Conservation (phyloP, 1,140 invertebrate genomes). For the Calephelis virginiensis region DNA sequence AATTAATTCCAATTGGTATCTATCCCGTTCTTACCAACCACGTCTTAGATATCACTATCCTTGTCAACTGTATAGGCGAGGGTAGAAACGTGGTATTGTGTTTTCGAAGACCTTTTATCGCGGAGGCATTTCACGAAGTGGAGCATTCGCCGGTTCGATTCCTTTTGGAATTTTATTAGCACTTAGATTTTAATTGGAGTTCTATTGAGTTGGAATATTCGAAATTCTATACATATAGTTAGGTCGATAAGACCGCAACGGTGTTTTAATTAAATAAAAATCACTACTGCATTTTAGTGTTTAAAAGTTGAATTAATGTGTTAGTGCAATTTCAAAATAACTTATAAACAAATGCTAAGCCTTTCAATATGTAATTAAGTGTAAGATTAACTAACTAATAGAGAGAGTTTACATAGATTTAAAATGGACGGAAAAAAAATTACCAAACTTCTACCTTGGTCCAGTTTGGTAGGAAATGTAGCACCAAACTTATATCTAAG, state of each 20-base stretch:
- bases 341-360: too few species aligned
- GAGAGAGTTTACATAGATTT: too few species aligned
- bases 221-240: constrained; percentile 35
- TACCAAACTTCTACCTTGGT: too few species aligned
- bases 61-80: constrained; percentile 51
- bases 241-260: constrained; percentile 15
- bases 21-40: constrained; percentile 56
- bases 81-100: constrained; percentile 69
- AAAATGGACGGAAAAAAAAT: too few species aligned
- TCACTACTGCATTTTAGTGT: constrained; percentile 2
- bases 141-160: constrained; percentile 70
- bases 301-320: constrained; percentile 42
- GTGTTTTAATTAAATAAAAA: constrained; percentile 12
- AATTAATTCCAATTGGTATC: constrained; percentile 83
- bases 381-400: too few species aligned
- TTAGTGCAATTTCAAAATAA: constrained; percentile 20
- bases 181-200: constrained; percentile 68
- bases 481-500: too few species aligned
- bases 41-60: constrained; percentile 57
- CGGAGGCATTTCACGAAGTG: constrained; percentile 69
- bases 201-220: constrained; percentile 54
- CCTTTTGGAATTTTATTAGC: constrained; percentile 71
- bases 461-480: too few species aligned
- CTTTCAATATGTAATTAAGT: too few species aligned
- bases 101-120: constrained; percentile 77